Evolutionary conservation across 2,113 vertebrate genomes (phyloP).

Genomic region (Sinocyclocheilus anophthalmus): DNA sequence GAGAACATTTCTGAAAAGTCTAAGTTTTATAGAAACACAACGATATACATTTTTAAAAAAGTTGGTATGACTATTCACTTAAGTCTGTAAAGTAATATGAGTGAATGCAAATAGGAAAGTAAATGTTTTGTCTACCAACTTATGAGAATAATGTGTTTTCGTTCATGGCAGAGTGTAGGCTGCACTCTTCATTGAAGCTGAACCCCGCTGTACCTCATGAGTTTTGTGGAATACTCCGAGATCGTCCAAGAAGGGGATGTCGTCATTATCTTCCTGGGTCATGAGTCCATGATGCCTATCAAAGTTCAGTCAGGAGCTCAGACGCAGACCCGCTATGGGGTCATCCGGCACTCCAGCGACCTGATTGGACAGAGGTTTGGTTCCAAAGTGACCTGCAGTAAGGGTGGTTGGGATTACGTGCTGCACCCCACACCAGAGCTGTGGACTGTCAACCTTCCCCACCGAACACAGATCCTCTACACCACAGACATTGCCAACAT

Average conservation of each 20-base stretch:
- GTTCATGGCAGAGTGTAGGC: not conserved
- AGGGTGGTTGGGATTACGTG: conserved; percentile 93
- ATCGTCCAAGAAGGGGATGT: conserved; percentile 89
- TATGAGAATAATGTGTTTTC: not conserved
- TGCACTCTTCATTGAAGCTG: not conserved
- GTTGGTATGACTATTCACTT: not conserved
- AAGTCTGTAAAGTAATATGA: not conserved
- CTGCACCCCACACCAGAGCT: conserved; percentile 95
- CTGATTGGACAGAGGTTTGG: conserved; percentile 91
- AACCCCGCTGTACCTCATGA: conserved; percentile 75
- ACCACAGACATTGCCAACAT: conserved; percentile 93
- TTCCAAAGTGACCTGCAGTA: conserved; percentile 93
- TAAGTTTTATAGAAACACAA: no score
- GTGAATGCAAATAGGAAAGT: no score
- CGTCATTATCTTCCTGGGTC: conserved; percentile 88
- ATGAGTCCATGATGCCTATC: conserved; percentile 88
- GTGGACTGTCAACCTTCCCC: conserved; percentile 92
- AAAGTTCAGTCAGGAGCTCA: conserved; percentile 87
- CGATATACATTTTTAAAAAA: no score
- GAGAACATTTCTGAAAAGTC: no score
- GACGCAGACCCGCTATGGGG: conserved; percentile 94
- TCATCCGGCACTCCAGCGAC: conserved; percentile 88
- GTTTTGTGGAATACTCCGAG: conserved; percentile 90
- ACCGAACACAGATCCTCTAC: conserved; percentile 97
- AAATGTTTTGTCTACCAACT: not conserved